These are phyloP conservation scores for Clarias fuscus DNA, from an alignment of 2,797 vertebrate genomes.

Conservation along the genomic window DNA sequence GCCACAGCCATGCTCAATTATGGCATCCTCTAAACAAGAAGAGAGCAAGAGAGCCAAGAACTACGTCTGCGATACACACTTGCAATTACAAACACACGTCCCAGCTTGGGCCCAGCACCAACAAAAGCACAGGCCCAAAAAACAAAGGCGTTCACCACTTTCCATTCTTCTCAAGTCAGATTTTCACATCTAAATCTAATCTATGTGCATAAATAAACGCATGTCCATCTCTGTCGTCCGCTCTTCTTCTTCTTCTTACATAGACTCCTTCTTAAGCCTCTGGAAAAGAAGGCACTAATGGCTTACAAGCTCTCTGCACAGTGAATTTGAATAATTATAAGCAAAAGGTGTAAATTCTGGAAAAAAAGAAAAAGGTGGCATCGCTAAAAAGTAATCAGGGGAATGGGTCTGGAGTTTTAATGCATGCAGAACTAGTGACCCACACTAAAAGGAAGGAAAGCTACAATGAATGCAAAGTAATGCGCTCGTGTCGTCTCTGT, in stretches of 20 bases:
- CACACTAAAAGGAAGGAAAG: constrained; percentile 89
- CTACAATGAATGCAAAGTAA: constrained; percentile 94
- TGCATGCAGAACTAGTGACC: constrained; percentile 98
- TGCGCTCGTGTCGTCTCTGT: constrained; percentile 82
- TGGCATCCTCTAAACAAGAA: constrained; percentile 12
- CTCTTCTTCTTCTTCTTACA: background rate
- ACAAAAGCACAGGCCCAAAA: constrained; percentile 36
- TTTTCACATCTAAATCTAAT: constrained; percentile 22
- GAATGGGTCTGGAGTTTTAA: constrained; percentile 93
- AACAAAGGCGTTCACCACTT: constrained; percentile 54
- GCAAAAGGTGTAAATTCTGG: constrained; percentile 90
- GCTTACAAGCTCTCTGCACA: constrained; percentile 79
- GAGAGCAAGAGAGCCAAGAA: background rate
- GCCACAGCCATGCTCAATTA: constrained; percentile 12
- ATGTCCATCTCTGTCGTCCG: background rate
- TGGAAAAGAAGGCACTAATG: constrained; percentile 58
- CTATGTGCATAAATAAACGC: constrained; percentile 7
- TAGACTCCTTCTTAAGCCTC: constrained; percentile 13
- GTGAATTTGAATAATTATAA: constrained; percentile 93
- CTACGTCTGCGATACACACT: background rate
- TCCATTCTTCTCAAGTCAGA: constrained; percentile 5
- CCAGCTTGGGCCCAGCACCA: background rate
- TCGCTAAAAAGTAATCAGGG: constrained; percentile 97
- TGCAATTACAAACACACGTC: constrained; percentile 14
- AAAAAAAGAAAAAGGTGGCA: constrained; percentile 79